phyloP scores from a whole-genome alignment of 2,797 vertebrate species.

The Acomys russatus region DNA sequence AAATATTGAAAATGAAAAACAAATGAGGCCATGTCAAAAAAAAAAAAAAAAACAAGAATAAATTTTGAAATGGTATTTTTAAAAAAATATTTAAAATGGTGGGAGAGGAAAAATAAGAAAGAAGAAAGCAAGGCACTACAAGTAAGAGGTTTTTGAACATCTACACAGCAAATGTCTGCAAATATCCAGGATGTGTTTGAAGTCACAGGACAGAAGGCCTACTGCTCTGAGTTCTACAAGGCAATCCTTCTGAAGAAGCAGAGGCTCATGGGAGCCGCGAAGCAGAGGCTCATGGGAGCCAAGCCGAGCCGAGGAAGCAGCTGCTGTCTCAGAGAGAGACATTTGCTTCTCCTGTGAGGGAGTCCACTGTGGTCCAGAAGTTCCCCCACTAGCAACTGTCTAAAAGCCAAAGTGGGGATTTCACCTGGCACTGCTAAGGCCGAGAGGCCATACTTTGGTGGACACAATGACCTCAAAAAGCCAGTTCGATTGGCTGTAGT shows the following conservation, averaged over 20 bases:
- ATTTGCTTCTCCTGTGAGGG: neutral
- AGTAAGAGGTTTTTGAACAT: neutral
- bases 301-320: slow-evolving; percentile 9
- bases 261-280: neutral
- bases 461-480: neutral
- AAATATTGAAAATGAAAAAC: neutral
- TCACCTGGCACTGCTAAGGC: too few species aligned
- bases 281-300: neutral
- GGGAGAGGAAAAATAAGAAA: neutral
- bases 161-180: neutral
- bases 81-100: neutral
- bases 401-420: neutral
- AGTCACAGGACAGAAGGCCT: neutral
- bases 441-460: neutral
- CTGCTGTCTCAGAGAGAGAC: neutral
- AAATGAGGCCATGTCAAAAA: too few species aligned
- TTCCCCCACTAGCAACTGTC: neutral
- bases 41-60: neutral
- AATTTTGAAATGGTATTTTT: neutral
- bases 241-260: neutral
- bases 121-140: neutral
- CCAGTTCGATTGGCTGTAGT: neutral
- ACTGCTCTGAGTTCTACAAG: neutral
- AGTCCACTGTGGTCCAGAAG: neutral
- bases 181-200: neutral